Percentiles rank a stretch among this genome's conserved stretches.
These are phyloP conservation scores for Lypha dubia DNA, from an alignment of 2,888 invertebrate genomes.

Conservation along the genomic window DNA sequence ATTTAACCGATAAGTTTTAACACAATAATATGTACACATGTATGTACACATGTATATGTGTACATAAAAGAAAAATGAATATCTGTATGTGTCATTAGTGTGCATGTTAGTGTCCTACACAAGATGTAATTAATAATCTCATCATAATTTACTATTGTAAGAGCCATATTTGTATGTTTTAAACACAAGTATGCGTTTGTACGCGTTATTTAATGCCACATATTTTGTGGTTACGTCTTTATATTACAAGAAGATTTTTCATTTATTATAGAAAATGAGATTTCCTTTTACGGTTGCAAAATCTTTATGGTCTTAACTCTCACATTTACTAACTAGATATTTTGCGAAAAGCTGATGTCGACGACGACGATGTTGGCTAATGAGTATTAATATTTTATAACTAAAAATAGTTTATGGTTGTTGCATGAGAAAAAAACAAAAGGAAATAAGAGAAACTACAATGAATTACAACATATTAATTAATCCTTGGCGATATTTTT, in stretches of 20 bases:
- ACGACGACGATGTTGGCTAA: slow-evolving; percentile 31
- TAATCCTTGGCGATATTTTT: slow-evolving; percentile 45
- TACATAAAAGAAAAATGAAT: slow-evolving; percentile 8
- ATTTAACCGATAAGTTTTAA: neutral
- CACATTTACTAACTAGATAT: slow-evolving; percentile 35
- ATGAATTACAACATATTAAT: slow-evolving; percentile 52
- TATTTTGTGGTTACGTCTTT: slow-evolving; percentile 69
- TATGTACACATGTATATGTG: neutral
- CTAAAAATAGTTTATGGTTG: neutral
- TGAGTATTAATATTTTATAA: slow-evolving; percentile 33
- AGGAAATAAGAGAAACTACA: slow-evolving; percentile 5
- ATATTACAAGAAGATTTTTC: slow-evolving; percentile 43
- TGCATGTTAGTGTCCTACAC: neutral
- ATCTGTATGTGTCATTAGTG: neutral
- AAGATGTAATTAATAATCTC: slow-evolving; percentile 81
- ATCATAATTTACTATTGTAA: slow-evolving; percentile 80
- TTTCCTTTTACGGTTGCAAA: slow-evolving; percentile 38
- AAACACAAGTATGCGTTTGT: slow-evolving; percentile 24
- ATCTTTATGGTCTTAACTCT: slow-evolving; percentile 42
- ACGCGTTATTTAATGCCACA: slow-evolving; percentile 60
- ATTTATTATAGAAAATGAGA: slow-evolving; percentile 15
- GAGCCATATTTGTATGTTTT: slow-evolving; percentile 58
- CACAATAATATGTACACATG: neutral
- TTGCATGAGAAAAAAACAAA: slow-evolving; percentile 15
- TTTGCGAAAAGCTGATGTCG: slow-evolving; percentile 15